Conservation (phyloP, 2,888 invertebrate species). For the Xanthostigma xanthostigma region DNA sequence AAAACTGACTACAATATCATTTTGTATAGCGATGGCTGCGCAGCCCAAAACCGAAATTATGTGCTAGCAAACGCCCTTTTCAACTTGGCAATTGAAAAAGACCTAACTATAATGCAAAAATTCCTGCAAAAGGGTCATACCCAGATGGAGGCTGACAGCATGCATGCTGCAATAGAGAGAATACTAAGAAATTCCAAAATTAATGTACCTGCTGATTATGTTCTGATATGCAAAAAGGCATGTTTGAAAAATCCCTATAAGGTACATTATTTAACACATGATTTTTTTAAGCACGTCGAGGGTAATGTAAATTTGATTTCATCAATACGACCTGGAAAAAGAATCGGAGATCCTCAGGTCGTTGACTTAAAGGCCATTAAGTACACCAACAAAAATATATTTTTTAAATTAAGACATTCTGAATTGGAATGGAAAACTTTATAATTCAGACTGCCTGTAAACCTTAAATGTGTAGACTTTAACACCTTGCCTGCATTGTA, state of each 20-base stretch:
- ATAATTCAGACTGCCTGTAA: conserved; percentile 7
- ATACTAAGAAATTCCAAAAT: conserved; percentile 12
- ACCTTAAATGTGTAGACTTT: conserved; percentile 11
- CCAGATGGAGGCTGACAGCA: conserved; percentile 19
- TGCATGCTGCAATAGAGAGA: conserved; percentile 16
- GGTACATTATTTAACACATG: conserved; percentile 7
- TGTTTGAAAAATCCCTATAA: conserved; percentile 10
- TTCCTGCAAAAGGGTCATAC: conserved; percentile 17
- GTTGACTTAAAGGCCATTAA: conserved; percentile 11
- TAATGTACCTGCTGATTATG: conserved; percentile 11
- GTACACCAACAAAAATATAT: conserved; percentile 5
- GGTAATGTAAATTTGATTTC: conserved; percentile 6
- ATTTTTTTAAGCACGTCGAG: conserved; percentile 9
- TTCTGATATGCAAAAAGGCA: conserved; percentile 7
- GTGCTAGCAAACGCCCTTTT: conserved; percentile 18
- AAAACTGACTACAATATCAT: conserved; percentile 10
- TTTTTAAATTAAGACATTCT: conserved; percentile 6
- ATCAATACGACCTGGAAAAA: conserved; percentile 15
- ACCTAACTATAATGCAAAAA: conserved; percentile 13
- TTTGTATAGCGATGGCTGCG: conserved; percentile 18
- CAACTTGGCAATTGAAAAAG: conserved; percentile 12
- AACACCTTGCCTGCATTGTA: conserved; percentile 14
- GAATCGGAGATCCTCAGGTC: conserved; percentile 12
- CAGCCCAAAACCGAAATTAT: conserved; percentile 17
- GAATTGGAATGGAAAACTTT: conserved; percentile 9